A percentile compares a stretch with the other conserved stretches of the same genome.
phyloP scores from a whole-genome alignment of 2,888 invertebrate genomes.

The Pachycephus smyrnensis region DNA sequence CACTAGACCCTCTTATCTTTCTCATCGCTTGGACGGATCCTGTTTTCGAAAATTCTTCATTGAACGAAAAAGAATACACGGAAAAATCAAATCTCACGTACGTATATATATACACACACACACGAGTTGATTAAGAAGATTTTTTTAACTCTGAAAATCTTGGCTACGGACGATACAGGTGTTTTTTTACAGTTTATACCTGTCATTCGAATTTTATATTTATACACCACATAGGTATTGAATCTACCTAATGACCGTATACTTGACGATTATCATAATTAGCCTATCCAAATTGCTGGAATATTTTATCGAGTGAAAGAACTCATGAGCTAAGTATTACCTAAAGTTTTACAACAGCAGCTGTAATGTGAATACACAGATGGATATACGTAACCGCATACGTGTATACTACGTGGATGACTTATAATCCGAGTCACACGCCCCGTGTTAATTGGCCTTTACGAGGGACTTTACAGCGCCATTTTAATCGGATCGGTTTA shows the following conservation, averaged over 20 bases:
- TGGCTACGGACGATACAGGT: background rate
- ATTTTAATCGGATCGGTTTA: conserved; percentile 59
- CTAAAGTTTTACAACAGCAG: background rate
- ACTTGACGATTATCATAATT: background rate
- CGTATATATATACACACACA: no score
- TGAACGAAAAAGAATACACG: background rate
- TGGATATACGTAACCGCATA: background rate
- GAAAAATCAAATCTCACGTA: background rate
- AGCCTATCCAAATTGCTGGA: background rate
- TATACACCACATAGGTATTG: background rate
- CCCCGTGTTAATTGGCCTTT: conserved; percentile 56
- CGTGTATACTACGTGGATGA: conserved; percentile 24
- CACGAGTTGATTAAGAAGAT: background rate
- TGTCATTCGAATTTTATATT: background rate
- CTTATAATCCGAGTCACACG: conserved; percentile 55
- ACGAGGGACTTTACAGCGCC: conserved; percentile 30
- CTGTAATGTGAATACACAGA: background rate
- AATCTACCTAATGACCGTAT: background rate
- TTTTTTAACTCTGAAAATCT: background rate
- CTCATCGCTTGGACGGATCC: conserved; percentile 4
- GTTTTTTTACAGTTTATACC: background rate
- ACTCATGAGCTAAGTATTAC: background rate
- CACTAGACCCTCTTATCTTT: conserved; percentile 19
- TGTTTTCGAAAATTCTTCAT: background rate
- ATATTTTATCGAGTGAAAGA: background rate